phyloP scores from a whole-genome alignment of 2,888 invertebrate genomes.

The Perizoma affinitatum region DNA sequence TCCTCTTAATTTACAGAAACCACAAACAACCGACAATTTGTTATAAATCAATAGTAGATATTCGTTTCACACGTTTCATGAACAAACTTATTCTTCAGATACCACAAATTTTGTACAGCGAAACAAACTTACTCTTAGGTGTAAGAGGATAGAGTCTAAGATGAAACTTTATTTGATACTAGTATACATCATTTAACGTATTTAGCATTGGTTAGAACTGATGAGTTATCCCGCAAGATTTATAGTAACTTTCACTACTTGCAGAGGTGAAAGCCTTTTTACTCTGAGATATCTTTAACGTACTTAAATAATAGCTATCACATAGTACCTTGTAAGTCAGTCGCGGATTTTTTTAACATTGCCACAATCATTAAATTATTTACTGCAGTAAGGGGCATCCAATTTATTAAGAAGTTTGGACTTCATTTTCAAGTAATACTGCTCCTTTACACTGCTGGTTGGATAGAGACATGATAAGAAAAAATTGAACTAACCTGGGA shows the following conservation, averaged over 20 bases:
- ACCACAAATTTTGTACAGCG: slow-evolving; percentile 1
- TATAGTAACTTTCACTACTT: slow-evolving; percentile 47
- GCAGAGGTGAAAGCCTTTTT: slow-evolving; percentile 51
- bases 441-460: too few species aligned
- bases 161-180: slow-evolving; percentile 5
- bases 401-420: too few species aligned
- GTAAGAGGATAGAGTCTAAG: slow-evolving; percentile 2
- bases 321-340: neutral
- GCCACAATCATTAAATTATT: too few species aligned
- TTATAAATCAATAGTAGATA: slow-evolving; percentile 21
- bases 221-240: slow-evolving; percentile 36
- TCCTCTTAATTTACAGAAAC: slow-evolving; percentile 3
- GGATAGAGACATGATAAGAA: too few species aligned
- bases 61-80: slow-evolving; percentile 18
- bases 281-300: slow-evolving; percentile 34
- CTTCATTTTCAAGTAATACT: too few species aligned
- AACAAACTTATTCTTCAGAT: slow-evolving; percentile 9
- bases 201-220: slow-evolving; percentile 33
- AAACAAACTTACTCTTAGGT: slow-evolving; percentile 2
- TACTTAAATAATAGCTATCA: slow-evolving; percentile 24
- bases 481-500: too few species aligned
- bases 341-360: too few species aligned
- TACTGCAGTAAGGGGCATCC: too few species aligned
- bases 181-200: slow-evolving; percentile 25
- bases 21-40: slow-evolving; percentile 21